Evolutionary conservation across 2,113 vertebrate species (phyloP), one percentile per base, ranked within the genome.

Genomic region (Microtus pennsylvanicus): DNA sequence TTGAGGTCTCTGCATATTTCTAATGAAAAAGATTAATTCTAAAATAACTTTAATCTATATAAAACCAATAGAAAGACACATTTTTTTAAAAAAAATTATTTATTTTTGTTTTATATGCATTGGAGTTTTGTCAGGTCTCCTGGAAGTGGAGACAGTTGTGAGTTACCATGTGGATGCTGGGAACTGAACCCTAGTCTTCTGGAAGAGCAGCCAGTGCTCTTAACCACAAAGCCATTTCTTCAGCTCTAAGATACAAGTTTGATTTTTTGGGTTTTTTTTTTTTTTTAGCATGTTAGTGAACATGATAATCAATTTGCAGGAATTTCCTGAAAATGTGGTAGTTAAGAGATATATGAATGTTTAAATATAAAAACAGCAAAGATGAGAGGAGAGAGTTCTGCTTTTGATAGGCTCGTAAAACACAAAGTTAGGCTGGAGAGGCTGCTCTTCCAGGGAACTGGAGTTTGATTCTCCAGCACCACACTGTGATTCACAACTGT

Each of bases 321-420:
- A 90, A 83, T 93, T 93, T 94, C 14, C 80, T 91, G 55, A 88
- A 94, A 93, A 76, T 88, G 47, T 87, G n/a, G 7, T 86, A 55
- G 24, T 77, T 93, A 93, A 89, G 61, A 72, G 61, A 45, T 83
- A 10, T 24, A 10, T 24, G n/a, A 35, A 6, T 93, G 47, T 75
- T 82, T 96, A 95, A 94, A 81, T 80, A 47, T 24, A 78, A 33
- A 55, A 94, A 89, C 24, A 45, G 67, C 14, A 78, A 50, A 22
- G 33, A 52, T 52, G 45, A 52, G 94, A 92, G 33, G 33, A 94
- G 80, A 78, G 28, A 67, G 14, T 92, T 45, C 45, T 82, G 35
- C 55, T 91, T 69, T 83, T 82, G 33, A 65, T 9, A 94, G 24
- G 7, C 24, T 35, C 75, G 81, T 35, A 94, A 72, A 89, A 77